Percentiles rank a stretch among this genome's conserved stretches.
These are phyloP conservation scores for Sclerodermus sp. DNA, from an alignment of 2,888 invertebrate species.

Conservation along the genomic window DNA sequence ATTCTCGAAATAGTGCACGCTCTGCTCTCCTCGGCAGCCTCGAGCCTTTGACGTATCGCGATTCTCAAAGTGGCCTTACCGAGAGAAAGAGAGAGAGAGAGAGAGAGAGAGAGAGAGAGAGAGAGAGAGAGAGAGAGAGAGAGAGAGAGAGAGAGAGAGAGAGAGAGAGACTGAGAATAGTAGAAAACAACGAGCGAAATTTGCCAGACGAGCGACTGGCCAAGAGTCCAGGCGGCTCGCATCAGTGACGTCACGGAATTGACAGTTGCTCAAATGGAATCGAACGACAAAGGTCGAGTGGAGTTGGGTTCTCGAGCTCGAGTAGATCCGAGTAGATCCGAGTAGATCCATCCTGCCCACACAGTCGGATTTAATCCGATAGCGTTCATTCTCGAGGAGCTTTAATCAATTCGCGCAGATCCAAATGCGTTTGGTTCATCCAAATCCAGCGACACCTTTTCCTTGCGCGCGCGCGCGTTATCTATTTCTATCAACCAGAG, in stretches of 20 bases:
- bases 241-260: no score
- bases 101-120: background rate
- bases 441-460: no score
- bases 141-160: background rate
- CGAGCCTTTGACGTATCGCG: slow-evolving; percentile 34
- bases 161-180: background rate
- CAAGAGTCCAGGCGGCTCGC: no score
- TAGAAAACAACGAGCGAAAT: background rate
- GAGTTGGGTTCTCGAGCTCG: background rate
- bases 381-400: background rate
- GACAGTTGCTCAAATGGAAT: background rate
- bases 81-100: background rate
- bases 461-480: no score
- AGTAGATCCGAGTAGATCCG: background rate
- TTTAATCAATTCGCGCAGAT: background rate
- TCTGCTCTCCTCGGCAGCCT: background rate
- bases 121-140: background rate
- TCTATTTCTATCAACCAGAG: no score
- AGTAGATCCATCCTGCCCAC: no score
- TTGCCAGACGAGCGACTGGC: no score
- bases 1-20: slow-evolving; percentile 28
- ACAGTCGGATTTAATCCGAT: background rate
- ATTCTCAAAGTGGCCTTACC: slow-evolving; percentile 18
- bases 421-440: no score
- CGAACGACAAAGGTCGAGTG: background rate